These are phyloP conservation scores for Pocota personata DNA, from an alignment of 2,888 invertebrate species.

Conservation along the genomic window DNA sequence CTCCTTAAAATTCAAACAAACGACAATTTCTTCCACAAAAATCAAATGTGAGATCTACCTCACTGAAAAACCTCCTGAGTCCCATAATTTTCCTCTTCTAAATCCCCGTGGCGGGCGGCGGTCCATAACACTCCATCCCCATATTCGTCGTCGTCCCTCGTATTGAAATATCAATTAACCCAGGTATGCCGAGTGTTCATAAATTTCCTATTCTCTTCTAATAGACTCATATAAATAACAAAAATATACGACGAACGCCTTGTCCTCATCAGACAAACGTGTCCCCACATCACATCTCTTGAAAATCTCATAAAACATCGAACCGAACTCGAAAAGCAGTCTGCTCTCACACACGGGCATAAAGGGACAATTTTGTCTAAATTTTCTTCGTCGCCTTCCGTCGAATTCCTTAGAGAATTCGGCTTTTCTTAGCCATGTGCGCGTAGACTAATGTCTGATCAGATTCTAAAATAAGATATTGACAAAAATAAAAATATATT, in stretches of 20 bases:
- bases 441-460: conserved; percentile 67
- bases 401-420: conserved; percentile 56
- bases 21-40: not conserved
- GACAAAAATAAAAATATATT: conserved; percentile 66
- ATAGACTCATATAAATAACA: conserved; percentile 55
- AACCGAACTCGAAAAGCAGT: conserved; percentile 16
- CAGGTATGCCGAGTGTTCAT: conserved; percentile 56
- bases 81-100: not conserved
- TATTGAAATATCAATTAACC: conserved; percentile 65
- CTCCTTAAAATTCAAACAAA: not conserved
- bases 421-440: conserved; percentile 29
- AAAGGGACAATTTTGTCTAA: conserved; percentile 36
- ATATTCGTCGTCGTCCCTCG: not conserved
- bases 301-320: conserved; percentile 53
- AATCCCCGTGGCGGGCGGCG: too few relatives aligned
- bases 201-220: conserved; percentile 52
- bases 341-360: conserved; percentile 19
- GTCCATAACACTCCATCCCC: not conserved
- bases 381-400: conserved; percentile 43
- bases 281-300: conserved; percentile 45
- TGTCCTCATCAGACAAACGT: conserved; percentile 59
- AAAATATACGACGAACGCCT: conserved; percentile 58
- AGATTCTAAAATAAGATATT: conserved; percentile 71
- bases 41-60: conserved; percentile 4
- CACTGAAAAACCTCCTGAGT: not conserved